phyloP scores from a whole-genome alignment of 1,140 invertebrate species.

The Drosophila baimaii region DNA sequence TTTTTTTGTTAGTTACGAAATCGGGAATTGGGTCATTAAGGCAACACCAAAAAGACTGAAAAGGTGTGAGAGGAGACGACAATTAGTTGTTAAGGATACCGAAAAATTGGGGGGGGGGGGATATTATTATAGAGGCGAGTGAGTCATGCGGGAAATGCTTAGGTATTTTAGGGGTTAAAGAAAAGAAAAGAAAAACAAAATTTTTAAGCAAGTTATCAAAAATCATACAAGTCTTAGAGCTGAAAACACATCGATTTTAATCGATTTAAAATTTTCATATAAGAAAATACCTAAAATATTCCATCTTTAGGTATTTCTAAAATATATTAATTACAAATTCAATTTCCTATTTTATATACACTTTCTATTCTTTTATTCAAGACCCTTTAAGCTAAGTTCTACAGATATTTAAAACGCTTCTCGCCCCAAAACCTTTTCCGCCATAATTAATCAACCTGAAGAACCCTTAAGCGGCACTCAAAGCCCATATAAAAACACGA shows the following conservation, averaged over 20 bases:
- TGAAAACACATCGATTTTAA: too few species aligned
- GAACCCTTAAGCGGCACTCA: constrained; percentile 34
- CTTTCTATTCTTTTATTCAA: too few species aligned
- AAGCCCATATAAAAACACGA: constrained; percentile 35
- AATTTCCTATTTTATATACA: too few species aligned
- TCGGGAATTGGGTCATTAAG: constrained; percentile 62
- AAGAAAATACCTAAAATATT: too few species aligned
- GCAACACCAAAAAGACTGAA: constrained; percentile 25
- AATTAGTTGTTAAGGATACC: constrained; percentile 27
- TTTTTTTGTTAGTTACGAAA: constrained; percentile 45
- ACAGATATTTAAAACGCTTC: constrained; percentile 7
- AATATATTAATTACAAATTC: too few species aligned
- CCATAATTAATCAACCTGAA: constrained; percentile 43
- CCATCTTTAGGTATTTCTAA: too few species aligned
- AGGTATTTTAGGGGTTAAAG: not conserved
- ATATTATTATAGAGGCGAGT: not conserved
- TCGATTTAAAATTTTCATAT: too few species aligned
- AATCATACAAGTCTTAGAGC: too few species aligned
- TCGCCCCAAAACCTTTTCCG: constrained; percentile 34
- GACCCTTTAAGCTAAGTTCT: not conserved
- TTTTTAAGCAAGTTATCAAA: too few species aligned
- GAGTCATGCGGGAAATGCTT: constrained; percentile 10
- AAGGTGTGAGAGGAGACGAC: constrained; percentile 37
- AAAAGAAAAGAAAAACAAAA: not conserved
- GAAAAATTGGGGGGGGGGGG: not conserved